Evolutionary conservation across 2,113 vertebrate genomes (phyloP), one percentile per base, ranked within the genome.

Genomic region (Tapirus terrestris): DNA sequence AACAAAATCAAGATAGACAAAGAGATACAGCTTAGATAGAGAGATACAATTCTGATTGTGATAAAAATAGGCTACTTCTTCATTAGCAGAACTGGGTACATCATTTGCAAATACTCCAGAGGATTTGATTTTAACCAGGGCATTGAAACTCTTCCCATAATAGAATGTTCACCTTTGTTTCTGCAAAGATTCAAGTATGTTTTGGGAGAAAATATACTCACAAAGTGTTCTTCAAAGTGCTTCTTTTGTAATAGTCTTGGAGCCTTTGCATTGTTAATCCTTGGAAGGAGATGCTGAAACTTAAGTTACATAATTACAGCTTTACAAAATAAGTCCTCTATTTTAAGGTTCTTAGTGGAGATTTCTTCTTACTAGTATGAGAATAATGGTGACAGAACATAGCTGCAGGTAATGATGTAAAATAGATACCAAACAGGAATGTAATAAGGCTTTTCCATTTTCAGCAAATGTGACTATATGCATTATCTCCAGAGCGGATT

Each of bases 391-490:
- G 31, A 90, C 61, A 96, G 85, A 93, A 93, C 48, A 83, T 91
- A 97, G 92, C 96, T 96, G 93, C 95, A 97, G 96, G 96, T 97
- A 93, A 97, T 2, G 79, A 96, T 93, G 75, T 93, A 97, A 96
- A 97, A 93, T 67, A 97, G 96, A 96, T 92, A 95, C 58, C 63
- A 96, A 97, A 96, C 13, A 91, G 73, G 79, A 97, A 94, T 89
- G 70, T 80, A 97, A 96, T 81, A 94, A 96, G 67, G 63, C 45
- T 95, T 95, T 96, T 95, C 96, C 63, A 81, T 96, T 96, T 98
- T 97, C 97, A 97, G 95, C 72, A 93, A 95, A 88, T 95, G 83
- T 97, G 97, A 98, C 97, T 97, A 97, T 97, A 93, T 77, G 79
- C 10, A 98, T 97, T 97, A 94, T 97, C 93, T 96, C 91, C 53